Percentiles rank a stretch among this genome's conserved stretches.
These are phyloP conservation scores for Hemiscyllium ocellatum DNA, from an alignment of 2,113 vertebrate genomes.

Conservation along the genomic window DNA sequence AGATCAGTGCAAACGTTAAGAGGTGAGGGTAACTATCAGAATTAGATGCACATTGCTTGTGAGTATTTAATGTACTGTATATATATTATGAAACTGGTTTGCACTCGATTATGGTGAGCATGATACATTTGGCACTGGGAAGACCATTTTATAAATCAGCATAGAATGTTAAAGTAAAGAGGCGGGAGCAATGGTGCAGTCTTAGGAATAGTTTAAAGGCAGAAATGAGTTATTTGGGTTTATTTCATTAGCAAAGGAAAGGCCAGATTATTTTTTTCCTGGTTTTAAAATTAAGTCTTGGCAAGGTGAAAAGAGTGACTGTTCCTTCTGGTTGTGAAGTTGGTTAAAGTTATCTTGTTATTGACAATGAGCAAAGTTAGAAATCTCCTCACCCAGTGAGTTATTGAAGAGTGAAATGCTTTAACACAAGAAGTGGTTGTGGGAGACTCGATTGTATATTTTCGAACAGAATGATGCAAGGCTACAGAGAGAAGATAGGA, in stretches of 20 bases:
- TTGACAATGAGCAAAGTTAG: background rate
- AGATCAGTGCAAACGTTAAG: background rate
- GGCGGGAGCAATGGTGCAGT: background rate
- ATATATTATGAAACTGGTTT: background rate
- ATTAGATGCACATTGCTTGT: background rate
- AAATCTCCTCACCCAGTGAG: background rate
- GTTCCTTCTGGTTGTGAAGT: background rate
- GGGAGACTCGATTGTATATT: background rate
- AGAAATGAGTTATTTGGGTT: background rate
- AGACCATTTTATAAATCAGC: background rate
- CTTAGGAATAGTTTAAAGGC: background rate
- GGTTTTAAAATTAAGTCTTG: background rate
- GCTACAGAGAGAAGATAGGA: too few species aligned
- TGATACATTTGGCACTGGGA: background rate
- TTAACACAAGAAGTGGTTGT: background rate
- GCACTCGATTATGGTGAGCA: background rate
- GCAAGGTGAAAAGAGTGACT: background rate
- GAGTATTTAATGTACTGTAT: background rate
- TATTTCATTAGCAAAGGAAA: background rate
- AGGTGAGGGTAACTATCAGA: background rate
- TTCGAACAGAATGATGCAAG: background rate
- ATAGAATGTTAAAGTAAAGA: background rate
- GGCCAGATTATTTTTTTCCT: background rate
- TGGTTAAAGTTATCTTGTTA: background rate
- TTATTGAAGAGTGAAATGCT: background rate